Evolutionary conservation across 2,888 invertebrate species (phyloP), one percentile per base, ranked within the genome.

Genomic region (Athalia rosae): DNA sequence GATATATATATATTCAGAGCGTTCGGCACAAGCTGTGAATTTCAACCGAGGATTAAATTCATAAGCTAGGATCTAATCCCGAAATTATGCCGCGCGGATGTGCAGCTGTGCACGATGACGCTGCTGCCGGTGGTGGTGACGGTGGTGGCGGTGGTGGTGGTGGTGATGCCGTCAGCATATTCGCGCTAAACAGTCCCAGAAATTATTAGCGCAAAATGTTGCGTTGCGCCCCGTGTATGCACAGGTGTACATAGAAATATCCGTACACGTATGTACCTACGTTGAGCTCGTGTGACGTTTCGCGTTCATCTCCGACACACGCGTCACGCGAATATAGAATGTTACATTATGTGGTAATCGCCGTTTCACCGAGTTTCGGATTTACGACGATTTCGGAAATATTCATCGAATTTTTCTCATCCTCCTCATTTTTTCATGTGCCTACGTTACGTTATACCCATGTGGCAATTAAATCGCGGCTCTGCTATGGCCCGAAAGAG

Each of bases 11-110:
- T 28, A 53, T 28, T 48, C 67, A 50, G 71, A 58, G 56, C 9
- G 9, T n/a, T 45, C 58, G 45, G 56, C n/a, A 15, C 58, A 71
- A 43, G 56, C 74, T 56, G 61, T 74, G 61, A 59, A 74, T 48
- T 28, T 61, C 50, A 48, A 56, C 61, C 50, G 74, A 11, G 74
- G 61, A 74, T 74, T 74, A 74, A 61, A 74, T 74, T 62, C 74
- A 50, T 74, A 74, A 74, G 61, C 74, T 50, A 43, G 56, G 45
- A 74, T 61, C 61, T 59, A 74, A 61, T 74, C 62, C 74, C 59
- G 74, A 74, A 59, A 74, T 74, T 74, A 74, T 74, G 74, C 61
- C 59, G 28, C 47, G 73, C 58, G 13, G 71, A 41, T 58, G 74
- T 13, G 45, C 64, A n/a, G 61, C 4, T 61, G 13, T 47, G 64